These are phyloP conservation scores for Shinisaurus crocodilurus DNA, from an alignment of 2,113 vertebrate genomes.

Conservation along the genomic window DNA sequence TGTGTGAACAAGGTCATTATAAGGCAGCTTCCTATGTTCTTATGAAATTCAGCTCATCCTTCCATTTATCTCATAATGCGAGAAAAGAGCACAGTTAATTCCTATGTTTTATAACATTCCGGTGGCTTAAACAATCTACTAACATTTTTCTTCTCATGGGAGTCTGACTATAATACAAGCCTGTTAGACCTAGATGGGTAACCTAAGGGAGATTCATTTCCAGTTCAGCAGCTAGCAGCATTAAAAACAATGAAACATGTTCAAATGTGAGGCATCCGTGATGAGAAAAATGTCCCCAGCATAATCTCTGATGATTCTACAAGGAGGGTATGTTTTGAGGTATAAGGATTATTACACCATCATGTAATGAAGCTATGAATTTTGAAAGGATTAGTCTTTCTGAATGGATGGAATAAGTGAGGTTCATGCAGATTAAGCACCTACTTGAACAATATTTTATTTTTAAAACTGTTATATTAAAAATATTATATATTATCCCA, in stretches of 20 bases:
- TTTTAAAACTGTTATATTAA: background rate
- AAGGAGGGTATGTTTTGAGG: background rate
- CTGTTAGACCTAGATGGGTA: slow-evolving; percentile 28
- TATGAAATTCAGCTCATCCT: background rate
- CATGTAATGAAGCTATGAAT: slow-evolving; percentile 3
- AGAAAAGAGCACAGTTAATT: background rate
- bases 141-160: background rate
- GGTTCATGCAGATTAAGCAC: background rate
- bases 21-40: background rate
- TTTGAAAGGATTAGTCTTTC: background rate
- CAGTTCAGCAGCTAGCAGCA: slow-evolving; percentile 17
- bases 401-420: background rate
- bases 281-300: background rate
- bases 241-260: slow-evolving; percentile 21
- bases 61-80: background rate
- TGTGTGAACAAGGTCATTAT: too few species aligned
- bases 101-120: slow-evolving; percentile 10
- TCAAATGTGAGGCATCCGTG: background rate
- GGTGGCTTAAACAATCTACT: slow-evolving; percentile 35
- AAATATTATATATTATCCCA: background rate
- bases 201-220: slow-evolving; percentile 32
- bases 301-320: background rate
- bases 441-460: background rate
- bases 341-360: background rate
- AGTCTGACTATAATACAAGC: slow-evolving; percentile 31